Base-by-base conservation (phyloP, 2,113 vertebrate genomes). In the Oostethus manadensis region DNA sequence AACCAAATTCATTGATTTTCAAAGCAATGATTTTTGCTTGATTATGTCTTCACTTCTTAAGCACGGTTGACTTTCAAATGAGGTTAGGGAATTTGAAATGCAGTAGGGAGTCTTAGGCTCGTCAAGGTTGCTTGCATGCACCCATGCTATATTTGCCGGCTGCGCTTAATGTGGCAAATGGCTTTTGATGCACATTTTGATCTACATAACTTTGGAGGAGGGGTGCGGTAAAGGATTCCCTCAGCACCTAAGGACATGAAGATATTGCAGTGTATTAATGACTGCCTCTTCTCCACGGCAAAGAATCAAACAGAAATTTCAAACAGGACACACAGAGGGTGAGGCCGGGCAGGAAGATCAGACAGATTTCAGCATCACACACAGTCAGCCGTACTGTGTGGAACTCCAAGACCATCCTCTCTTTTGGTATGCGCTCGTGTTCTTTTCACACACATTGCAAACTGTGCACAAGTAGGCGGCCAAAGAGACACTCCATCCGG, bases 291-390 rank as follows among this genome's bases (percentile, higher is more conserved):
- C 73, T 83, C 73, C 60, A 65, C 66, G 62, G 71, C 8, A 38
- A 74, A 76, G 79, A 83, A 87, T 87, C 80, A 88, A 88, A 86
- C 76, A 82, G 83, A 86, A 86, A 87, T 83, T 83, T 84, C 74
- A 78, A 88, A 78, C 79, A 84, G 82, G 82, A 88, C 82, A 84
- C 86, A 86, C 77, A 84, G 79, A 81, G 77, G 70, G 78, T 68
- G 67, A 77, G 68, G 58, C 64, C 55, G 55, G 72, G 70, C 77
- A 78, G 70, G 47, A 56, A 84, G 86, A 88, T 88, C 82, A 79
- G 78, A 85, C 65, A 67, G 84, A 84, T 78, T 81, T 61, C 74
- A 64, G 78, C 71, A 84, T 83, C 77, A 77, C 78, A 78, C 73
- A 58, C 64, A 69, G 71, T 70, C 68, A 84, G 71, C 67, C 60